Percentiles rank a stretch among this genome's conserved stretches.
phyloP scores from a whole-genome alignment of 2,888 invertebrate genomes.

The Hymenopus coronatus region DNA sequence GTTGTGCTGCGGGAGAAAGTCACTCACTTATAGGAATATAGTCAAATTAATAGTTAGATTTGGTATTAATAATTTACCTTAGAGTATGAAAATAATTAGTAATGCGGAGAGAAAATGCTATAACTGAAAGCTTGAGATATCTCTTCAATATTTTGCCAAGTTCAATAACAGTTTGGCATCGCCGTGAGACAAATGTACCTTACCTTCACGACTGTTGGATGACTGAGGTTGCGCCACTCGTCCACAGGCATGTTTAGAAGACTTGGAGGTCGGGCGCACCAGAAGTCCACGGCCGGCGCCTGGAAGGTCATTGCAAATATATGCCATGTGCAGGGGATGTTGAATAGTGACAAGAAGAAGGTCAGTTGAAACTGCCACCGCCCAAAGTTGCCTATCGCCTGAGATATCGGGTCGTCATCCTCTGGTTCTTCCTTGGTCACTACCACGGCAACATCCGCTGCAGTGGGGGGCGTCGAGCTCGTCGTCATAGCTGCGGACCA shows the following conservation, averaged over 20 bases:
- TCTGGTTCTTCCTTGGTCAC: slow-evolving; percentile 16
- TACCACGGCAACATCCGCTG: background rate
- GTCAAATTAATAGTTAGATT: too few species aligned
- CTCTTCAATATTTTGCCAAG: too few species aligned
- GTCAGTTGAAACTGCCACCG: slow-evolving; percentile 74
- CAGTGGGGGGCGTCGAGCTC: background rate
- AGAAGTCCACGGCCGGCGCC: slow-evolving; percentile 62
- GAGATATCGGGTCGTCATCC: slow-evolving; percentile 59
- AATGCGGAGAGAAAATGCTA: too few species aligned
- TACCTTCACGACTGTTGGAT: slow-evolving; percentile 38
- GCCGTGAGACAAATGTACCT: background rate
- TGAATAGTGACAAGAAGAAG: slow-evolving; percentile 69
- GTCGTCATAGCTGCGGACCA: background rate
- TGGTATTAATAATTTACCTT: too few species aligned
- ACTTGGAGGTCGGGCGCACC: slow-evolving; percentile 63
- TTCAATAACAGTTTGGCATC: background rate
- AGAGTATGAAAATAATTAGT: too few species aligned
- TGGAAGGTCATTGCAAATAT: slow-evolving; percentile 75
- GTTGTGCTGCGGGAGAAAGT: too few species aligned
- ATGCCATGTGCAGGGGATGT: slow-evolving; percentile 78
- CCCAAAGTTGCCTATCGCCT: slow-evolving; percentile 70
- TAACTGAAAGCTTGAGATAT: too few species aligned
- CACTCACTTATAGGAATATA: too few species aligned
- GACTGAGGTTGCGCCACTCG: slow-evolving; percentile 66
- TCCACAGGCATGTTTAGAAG: slow-evolving; percentile 51